Base-by-base conservation (phyloP, 2,797 vertebrate species). In the Smutsia temminckii region DNA sequence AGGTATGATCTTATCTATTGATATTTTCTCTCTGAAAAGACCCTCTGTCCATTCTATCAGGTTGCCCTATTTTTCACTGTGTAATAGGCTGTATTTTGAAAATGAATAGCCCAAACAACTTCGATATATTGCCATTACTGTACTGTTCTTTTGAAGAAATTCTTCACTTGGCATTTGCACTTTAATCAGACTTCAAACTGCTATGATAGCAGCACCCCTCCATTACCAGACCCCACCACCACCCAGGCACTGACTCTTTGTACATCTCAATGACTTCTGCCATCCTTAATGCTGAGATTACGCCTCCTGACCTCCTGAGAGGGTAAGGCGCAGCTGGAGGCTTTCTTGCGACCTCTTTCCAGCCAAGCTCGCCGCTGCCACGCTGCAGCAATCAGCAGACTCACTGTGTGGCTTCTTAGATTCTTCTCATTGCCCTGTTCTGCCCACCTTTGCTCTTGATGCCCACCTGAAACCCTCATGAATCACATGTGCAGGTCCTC, bases 11-110 rank as follows among this genome's bases (percentile, higher is more conserved):
- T 96, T 95, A 93, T 95, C 97, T 96, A 97, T 97, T 97, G 96
- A 97, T 97, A 96, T 89, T 96, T 96, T 81, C 85, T 94, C n/a
- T 95, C 83, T 97, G 94, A 97, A 97, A 97, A 91, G 94, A 32
- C 75, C 83, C 74, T 97, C 96, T 68, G 59, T 92, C 97, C 94
- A 79, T 97, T 97, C 92, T 95, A 91, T 81, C 93, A 74, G 79
- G 91, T 95, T 96, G 95, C 89, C 97, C 97, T 97, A 97, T 97
- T 97, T 97, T 97, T 96, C 93, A 93, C 95, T 97, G 97, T 95
- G 86, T 77, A 95, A 96, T 94, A 94, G 94, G 89, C 96, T 96
- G 64, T 71, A 91, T 96, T 97, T 97, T 96, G 88, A 94, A 97
- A 97, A 97, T 95, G 96, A 97, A 97, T 96, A 97, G 93, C 64